phyloP scores from a whole-genome alignment of 2,113 vertebrate species.

The Ardeotis arabs region DNA sequence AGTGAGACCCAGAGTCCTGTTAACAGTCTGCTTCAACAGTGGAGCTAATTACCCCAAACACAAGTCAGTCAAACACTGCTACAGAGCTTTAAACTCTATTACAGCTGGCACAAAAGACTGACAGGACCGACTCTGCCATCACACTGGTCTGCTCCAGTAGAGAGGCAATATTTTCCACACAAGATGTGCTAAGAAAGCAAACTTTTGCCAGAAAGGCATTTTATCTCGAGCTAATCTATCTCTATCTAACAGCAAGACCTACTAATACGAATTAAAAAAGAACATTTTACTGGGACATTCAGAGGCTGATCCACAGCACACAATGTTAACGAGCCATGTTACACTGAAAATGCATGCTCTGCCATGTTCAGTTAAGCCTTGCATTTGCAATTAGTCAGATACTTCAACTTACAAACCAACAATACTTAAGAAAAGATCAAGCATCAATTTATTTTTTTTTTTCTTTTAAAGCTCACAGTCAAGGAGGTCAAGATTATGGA shows the following conservation, averaged over 20 bases:
- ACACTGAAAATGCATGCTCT: neutral
- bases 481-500: neutral
- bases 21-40: neutral
- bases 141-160: neutral
- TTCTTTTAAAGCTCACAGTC: neutral
- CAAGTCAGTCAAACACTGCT: neutral
- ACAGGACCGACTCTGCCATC: neutral
- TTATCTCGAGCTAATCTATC: accelerated
- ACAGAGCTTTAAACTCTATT: neutral
- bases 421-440: neutral
- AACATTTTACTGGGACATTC: neutral
- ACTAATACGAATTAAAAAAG: neutral
- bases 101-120: neutral
- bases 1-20: neutral
- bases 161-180: neutral
- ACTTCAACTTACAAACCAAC: neutral
- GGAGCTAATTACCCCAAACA: accelerated
- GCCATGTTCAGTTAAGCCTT: neutral
- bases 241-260: neutral
- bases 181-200: neutral
- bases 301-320: neutral
- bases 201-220: neutral
- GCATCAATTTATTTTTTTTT: too few species aligned
- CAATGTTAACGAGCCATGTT: neutral
- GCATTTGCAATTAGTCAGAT: neutral